Evolutionary conservation across 2,888 invertebrate genomes (phyloP), one percentile per base, ranked within the genome.

Genomic region (Pandemis heparana): DNA sequence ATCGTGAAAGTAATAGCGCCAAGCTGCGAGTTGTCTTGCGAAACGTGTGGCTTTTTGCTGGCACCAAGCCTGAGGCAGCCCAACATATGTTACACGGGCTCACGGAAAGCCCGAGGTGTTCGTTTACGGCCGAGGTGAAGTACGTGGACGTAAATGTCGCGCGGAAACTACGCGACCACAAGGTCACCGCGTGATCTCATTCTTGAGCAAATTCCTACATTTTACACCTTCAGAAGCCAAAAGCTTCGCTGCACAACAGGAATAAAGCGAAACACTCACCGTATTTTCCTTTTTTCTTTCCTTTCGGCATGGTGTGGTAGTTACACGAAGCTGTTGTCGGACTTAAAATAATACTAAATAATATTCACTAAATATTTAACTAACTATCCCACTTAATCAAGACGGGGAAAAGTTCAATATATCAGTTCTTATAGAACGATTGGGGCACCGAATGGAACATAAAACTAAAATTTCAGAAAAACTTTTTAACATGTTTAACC

Each of bases 371-470:
- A 81, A 83, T 87, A 89, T 84, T 89, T 89, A 86, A 83, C 93
- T 94, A 94, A 80, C 82, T 83, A 88, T 90, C 86, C 85, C 92
- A 92, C 94, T 91, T 94, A 95, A 97, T 97, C 97, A 97, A 96
- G 97, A 97, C 90, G 96, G 96, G 95, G 96, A 96, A 96, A 95
- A 96, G 96, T 96, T 96, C 88, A 95, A 93, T 96, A 95, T 96
- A 95, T 95, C 95, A 95, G 96, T 96, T 96, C 95, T 96, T 95
- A 95, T 95, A 94, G 95, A 95, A 95, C 95, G 95, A 95, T 95
- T 95, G 94, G 95, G 93, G 92, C 95, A 96, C 96, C 95, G 95
- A 95, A 96, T 96, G 95, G 95, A 95, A 96, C 95, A 95, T 95
- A 95, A 95, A 95, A 95, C 95, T 94, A 95, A 95, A 95, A 96